These are phyloP conservation scores for Steinernema feltiae DNA, from an alignment of 1,140 invertebrate genomes.

Conservation along the genomic window DNA sequence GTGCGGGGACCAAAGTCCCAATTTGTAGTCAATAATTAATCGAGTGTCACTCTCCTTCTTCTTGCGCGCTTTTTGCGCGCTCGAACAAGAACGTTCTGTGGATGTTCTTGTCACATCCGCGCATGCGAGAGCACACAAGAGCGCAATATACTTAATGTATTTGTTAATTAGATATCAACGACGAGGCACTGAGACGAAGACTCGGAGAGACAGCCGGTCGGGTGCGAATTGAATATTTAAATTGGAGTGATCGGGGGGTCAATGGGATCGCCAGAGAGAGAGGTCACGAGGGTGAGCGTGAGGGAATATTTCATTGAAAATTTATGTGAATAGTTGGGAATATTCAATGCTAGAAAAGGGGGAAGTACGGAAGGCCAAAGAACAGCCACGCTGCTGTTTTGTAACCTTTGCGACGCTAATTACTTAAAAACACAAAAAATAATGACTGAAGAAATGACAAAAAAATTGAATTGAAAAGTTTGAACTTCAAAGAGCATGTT, in stretches of 20 bases:
- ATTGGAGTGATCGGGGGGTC: not conserved
- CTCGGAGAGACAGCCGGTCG: not conserved
- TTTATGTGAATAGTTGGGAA: too few species aligned
- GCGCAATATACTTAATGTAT: constrained; percentile 3
- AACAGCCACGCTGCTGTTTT: too few species aligned
- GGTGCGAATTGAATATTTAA: not conserved
- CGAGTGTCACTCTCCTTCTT: not conserved
- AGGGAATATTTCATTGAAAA: too few species aligned
- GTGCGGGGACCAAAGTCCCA: not conserved
- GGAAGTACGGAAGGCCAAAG: too few species aligned
- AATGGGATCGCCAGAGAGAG: too few species aligned
- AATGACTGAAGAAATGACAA: too few species aligned
- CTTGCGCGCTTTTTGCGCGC: not conserved
- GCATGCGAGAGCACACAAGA: not conserved
- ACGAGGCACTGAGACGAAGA: not conserved
- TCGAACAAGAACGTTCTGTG: not conserved
- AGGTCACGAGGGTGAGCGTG: too few species aligned
- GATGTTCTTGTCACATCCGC: not conserved
- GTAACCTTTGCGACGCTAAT: too few species aligned
- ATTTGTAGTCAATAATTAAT: not conserved
- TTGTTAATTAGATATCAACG: not conserved
- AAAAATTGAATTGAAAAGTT: not conserved
- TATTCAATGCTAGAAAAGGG: too few species aligned
- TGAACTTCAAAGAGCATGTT: too few species aligned
- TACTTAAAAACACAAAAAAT: too few species aligned